These are phyloP conservation scores for Elysia crispata DNA, from an alignment of 2,888 invertebrate genomes.

Conservation along the genomic window DNA sequence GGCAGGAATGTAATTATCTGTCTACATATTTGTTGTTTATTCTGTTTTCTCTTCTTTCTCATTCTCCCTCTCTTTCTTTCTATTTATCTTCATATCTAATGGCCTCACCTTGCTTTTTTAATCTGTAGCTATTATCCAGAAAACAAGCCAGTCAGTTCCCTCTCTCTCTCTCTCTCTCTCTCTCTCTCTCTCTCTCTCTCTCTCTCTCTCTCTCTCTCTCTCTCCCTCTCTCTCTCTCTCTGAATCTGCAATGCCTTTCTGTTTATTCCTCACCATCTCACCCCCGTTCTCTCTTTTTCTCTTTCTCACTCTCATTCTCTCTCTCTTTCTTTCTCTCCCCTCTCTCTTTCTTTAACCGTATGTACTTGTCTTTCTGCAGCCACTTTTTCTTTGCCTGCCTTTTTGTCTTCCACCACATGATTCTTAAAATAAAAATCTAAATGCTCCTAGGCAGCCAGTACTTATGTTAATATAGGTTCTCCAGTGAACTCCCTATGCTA, in stretches of 20 bases:
- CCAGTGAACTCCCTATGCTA: neutral
- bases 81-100: too few species aligned
- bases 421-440: too few species aligned
- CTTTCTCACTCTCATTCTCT: neutral
- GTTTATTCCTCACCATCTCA: neutral
- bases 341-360: neutral
- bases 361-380: too few species aligned
- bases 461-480: neutral
- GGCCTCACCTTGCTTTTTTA: too few species aligned
- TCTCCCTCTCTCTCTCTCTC: neutral
- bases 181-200: neutral
- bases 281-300: neutral
- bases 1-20: too few species aligned
- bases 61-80: too few species aligned
- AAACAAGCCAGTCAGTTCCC: neutral
- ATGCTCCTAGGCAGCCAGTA: too few species aligned
- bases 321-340: constrained; percentile 31
- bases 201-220: neutral
- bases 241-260: neutral
- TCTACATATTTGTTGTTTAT: too few species aligned
- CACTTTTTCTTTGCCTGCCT: constrained; percentile 21
- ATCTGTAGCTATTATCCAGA: too few species aligned
- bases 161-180: neutral
- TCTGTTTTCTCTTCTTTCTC: too few species aligned
- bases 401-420: too few species aligned